Evolutionary conservation across 2,797 vertebrate species (phyloP), one percentile per base, ranked within the genome.

Genomic region (Fratercula arctica): DNA sequence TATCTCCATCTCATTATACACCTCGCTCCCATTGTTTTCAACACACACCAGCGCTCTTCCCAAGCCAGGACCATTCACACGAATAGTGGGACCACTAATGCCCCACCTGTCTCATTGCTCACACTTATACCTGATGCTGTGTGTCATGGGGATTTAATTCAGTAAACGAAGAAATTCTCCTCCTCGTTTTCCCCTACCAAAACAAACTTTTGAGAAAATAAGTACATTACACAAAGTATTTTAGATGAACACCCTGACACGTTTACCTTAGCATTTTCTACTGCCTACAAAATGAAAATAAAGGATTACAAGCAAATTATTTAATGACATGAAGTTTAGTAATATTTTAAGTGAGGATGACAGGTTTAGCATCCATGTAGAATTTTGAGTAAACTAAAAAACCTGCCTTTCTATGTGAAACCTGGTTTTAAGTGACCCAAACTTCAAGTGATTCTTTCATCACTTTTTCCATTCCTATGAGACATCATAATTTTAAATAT

Each of bases 21-120:
- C n/a, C 56, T 76, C 7, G 9, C 18, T 53, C 45, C 60, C 29
- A 9, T 4, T 33, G 66, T 63, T 75, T 20, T 5, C 39, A 39
- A 4, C n/a, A 14, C 4, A 5, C 43, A 2, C 6, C 0, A 2
- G 11, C 2, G 39, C 31, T 85, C 48, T 29, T 50, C 69, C 43
- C 6, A 3, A 15, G 2, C 39, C 84, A 39, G 60, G 37, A 48
- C 8, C 7, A 6, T 9, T 35, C 61, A 46, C 13, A 41, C 1
- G 5, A 79, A 51, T 0, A 15, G 9, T 45, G 74, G 37, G 41
- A 56, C 10, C 64, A 23, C 15, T 11, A 10, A 46, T 9, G 60
- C 13, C 54, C 26, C 41, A 10, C 19, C 31, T 3, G 7, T 6
- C 46, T 45, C 64, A 20, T 1, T 0, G 0, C 37, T 41, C 56